Evolutionary conservation across 37 sponge, comb jelly and placozoan species (phyloP).

Genomic region (Bolinopsis microptera): DNA sequence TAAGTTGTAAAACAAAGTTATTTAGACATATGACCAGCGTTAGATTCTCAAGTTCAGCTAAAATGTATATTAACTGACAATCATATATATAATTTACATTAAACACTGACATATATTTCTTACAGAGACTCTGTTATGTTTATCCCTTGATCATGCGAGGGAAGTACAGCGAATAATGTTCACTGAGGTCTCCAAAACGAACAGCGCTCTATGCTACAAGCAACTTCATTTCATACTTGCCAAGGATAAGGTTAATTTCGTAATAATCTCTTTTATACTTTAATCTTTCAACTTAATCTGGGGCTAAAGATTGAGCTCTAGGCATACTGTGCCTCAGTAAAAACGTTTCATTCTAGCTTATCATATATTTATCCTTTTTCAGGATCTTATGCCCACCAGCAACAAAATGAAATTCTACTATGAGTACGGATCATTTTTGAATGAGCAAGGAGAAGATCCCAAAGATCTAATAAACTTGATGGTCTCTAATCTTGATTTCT

Average conservation of each 20-base stretch:
- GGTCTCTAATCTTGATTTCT: neutral
- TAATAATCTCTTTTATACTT: no score
- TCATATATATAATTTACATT: no score
- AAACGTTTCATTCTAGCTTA: no score
- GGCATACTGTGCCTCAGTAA: no score
- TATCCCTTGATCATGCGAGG: neutral
- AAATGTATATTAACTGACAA: no score
- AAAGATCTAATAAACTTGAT: neutral
- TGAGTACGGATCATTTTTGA: neutral
- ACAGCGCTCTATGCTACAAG: neutral
- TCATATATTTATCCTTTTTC: no score
- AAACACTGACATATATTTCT: no score
- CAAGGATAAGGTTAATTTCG: neutral
- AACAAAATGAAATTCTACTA: constrained; percentile 24
- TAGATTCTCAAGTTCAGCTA: no score
- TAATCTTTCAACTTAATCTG: no score
- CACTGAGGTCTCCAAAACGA: neutral
- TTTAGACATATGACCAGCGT: no score
- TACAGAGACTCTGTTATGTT: neutral
- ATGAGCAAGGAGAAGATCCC: neutral
- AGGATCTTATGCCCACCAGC: neutral
- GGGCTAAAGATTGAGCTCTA: no score
- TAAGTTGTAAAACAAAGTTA: no score
- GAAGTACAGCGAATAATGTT: neutral
- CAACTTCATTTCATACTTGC: neutral